phyloP scores from a whole-genome alignment of 2,113 vertebrate genomes.

The Salvelinus alpinus region DNA sequence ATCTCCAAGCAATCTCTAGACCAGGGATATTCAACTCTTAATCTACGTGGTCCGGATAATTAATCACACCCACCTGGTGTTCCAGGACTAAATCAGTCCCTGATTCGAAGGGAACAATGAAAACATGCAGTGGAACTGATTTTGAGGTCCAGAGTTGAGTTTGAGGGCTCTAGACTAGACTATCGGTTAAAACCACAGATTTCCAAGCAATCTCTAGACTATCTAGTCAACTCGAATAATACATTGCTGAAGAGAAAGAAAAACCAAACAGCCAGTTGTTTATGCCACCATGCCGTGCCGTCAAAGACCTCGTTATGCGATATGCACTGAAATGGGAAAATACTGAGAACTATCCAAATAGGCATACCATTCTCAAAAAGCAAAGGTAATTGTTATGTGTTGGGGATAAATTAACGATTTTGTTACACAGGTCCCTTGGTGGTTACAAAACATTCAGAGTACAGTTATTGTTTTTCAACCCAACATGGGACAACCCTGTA shows the following conservation, averaged over 20 bases:
- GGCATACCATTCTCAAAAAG: conserved; percentile 4
- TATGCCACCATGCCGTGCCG: conserved; percentile 5
- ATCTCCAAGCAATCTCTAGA: too few species aligned
- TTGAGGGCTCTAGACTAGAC: too few species aligned
- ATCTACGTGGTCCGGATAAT: too few species aligned
- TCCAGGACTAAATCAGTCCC: too few species aligned
- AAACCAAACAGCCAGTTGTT: conserved; percentile 28
- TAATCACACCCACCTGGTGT: too few species aligned
- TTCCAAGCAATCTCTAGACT: conserved; percentile 13
- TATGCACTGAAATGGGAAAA: conserved; percentile 2
- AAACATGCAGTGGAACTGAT: too few species aligned
- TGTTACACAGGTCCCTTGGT: conserved; percentile 15
- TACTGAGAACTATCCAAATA: neutral
- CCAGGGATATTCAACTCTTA: too few species aligned
- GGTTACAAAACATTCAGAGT: neutral
- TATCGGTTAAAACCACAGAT: neutral
- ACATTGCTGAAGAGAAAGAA: conserved; percentile 29
- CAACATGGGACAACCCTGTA: too few species aligned
- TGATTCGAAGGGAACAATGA: too few species aligned
- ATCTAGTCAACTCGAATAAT: conserved; percentile 27
- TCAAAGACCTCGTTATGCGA: conserved; percentile 16
- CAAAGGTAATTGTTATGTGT: conserved; percentile 7
- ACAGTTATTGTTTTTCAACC: too few species aligned
- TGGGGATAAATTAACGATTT: conserved; percentile 14
- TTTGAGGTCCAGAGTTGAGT: too few species aligned